Evolutionary conservation across 2,113 vertebrate genomes (phyloP), one percentile per base, ranked within the genome.

Genomic region (Dissostichus mawsoni): DNA sequence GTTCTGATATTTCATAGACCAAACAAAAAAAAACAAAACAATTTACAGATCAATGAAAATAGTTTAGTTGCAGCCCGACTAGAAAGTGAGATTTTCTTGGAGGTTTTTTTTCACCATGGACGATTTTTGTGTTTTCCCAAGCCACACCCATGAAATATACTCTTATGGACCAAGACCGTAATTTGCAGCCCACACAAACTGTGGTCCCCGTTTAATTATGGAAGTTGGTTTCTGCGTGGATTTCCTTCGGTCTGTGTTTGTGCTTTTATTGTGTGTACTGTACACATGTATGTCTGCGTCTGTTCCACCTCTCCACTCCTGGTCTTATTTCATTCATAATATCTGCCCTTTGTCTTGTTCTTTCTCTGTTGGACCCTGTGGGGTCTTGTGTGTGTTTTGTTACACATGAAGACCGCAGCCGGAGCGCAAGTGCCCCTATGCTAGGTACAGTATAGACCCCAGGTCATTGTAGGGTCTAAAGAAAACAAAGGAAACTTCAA

Each of bases 361-460:
- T 92, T 92, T 93, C 92, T 92, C 90, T 95, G 94, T 94, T 93
- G 89, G 11, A 85, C 91, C 92, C 92, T 95, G 92, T 96, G 91
- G 92, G 94, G 89, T 95, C 94, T 96, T 93, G 86, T 94, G 95
- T 96, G 94, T 93, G 3, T 92, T 96, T 94, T 96, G 93, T 94
- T 93, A 95, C 94, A 82, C 94, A 94, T 95, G 97, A 98, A 98
- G 97, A 98, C 92, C 97, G 97, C 96, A 96, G 95, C 93, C 95
- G 96, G 95, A 98, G 97, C 96, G 98, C 96, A 61, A 98, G 97
- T 90, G 97, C 97, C 74, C 97, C 97, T 85, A 95, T 96, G 79
- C 93, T 99, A 98, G 97, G 97, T 98, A 98, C 89, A 90, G 97
- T 98, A 97, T 90, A 71, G 83, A 80, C 84, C 63, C 9, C 68